A percentile compares a stretch with the other conserved stretches of the same genome.
Evolutionary conservation across 2,888 invertebrate genomes (phyloP).

Genomic region (Torymus aiolomorphi): DNA sequence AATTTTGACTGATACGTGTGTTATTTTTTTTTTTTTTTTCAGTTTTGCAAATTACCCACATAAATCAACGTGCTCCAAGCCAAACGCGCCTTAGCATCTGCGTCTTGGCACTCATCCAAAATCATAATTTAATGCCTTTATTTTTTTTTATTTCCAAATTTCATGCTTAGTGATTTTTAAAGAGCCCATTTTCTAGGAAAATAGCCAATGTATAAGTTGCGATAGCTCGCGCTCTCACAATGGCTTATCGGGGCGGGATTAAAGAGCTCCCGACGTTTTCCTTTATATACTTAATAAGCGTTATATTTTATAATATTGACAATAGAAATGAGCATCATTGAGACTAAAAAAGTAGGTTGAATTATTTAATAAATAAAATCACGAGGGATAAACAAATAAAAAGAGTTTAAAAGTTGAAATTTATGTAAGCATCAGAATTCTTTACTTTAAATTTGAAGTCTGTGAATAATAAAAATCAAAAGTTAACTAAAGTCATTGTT

Average conservation of each 20-base stretch:
- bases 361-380: too few species aligned
- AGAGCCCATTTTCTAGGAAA: conserved; percentile 39
- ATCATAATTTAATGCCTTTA: conserved; percentile 46
- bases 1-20: conserved; percentile 27
- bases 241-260: conserved; percentile 1
- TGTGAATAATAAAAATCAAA: too few species aligned
- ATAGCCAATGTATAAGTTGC: conserved; percentile 28
- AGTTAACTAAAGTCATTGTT: too few species aligned
- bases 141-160: conserved; percentile 36
- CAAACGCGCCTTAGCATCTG: conserved; percentile 16
- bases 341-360: background rate
- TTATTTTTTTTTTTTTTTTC: too few species aligned
- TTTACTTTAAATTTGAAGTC: too few species aligned
- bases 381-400: too few species aligned
- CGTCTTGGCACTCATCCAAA: conserved; percentile 32
- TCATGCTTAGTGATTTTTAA: conserved; percentile 49
- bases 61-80: conserved; percentile 32
- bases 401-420: too few species aligned
- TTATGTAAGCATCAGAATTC: too few species aligned
- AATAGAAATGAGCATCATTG: conserved; percentile 13
- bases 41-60: conserved; percentile 20
- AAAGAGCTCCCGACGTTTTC: conserved; percentile 7
- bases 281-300: conserved; percentile 25
- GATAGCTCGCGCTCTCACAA: background rate
- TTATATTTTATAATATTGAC: conserved; percentile 4